Evolutionary conservation across 1,140 invertebrate genomes (phyloP).

Genomic region (Lordiphosa collinella): DNA sequence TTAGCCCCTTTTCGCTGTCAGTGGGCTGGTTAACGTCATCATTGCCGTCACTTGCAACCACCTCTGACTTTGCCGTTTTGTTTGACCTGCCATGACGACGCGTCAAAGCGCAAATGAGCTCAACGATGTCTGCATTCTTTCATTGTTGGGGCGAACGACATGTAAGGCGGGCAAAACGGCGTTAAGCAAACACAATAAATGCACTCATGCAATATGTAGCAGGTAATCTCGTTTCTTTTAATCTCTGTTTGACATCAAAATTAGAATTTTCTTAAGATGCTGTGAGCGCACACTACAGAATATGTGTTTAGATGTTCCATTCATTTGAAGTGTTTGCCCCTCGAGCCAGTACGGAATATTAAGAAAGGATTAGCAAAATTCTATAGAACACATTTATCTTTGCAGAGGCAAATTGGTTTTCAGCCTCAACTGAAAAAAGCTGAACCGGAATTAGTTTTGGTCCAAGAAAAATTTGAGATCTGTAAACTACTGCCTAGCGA

Average conservation of each 20-base stretch:
- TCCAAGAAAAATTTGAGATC: too few species aligned
- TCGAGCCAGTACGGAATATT: too few species aligned
- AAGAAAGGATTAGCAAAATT: too few species aligned
- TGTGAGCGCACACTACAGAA: background rate
- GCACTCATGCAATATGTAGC: slow-evolving; percentile 74
- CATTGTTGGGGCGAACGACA: background rate
- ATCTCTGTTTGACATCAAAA: slow-evolving; percentile 79
- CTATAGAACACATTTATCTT: too few species aligned
- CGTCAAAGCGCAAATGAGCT: slow-evolving; percentile 73
- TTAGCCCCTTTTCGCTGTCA: too few species aligned
- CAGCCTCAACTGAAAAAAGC: too few species aligned
- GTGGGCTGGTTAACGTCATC: slow-evolving; percentile 65
- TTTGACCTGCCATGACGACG: slow-evolving; percentile 40
- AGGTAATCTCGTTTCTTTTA: slow-evolving; percentile 79
- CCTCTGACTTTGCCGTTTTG: slow-evolving; percentile 45
- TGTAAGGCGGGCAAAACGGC: slow-evolving; percentile 6
- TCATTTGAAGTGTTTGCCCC: too few species aligned
- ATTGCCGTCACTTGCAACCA: slow-evolving; percentile 61
- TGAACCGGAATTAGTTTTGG: too few species aligned
- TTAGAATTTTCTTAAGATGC: slow-evolving; percentile 73
- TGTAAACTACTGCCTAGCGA: too few species aligned
- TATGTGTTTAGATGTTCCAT: too few species aligned
- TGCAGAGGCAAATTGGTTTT: too few species aligned
- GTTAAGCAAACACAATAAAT: slow-evolving; percentile 62
- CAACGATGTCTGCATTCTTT: slow-evolving; percentile 45